A percentile compares a stretch with the other conserved stretches of the same genome.
Conservation (phyloP, 2,888 invertebrate genomes). For the Synergus japonicus region DNA sequence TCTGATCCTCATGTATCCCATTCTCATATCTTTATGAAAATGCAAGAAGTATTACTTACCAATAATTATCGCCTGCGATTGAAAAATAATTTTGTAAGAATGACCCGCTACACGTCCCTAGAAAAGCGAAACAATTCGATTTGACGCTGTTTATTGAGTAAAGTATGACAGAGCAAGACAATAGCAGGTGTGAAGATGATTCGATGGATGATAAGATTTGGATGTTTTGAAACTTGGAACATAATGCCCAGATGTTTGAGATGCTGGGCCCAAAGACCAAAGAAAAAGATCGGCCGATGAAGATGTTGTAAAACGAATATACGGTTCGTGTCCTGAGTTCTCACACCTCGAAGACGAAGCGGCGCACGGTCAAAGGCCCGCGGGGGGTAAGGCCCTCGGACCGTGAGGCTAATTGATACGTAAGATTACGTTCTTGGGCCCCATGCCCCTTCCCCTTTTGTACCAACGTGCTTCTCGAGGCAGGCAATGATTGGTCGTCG, state of each 20-base stretch:
- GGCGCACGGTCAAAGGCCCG: conserved; percentile 77
- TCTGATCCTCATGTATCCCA: no score
- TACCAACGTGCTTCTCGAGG: conserved; percentile 45
- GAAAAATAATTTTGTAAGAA: background rate
- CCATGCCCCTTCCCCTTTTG: conserved; percentile 50
- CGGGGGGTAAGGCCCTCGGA: conserved; percentile 76
- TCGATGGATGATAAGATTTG: conserved; percentile 20
- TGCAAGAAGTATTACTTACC: no score
- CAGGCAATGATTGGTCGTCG: conserved; percentile 73
- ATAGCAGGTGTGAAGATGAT: conserved; percentile 33
- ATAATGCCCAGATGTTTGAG: conserved; percentile 37
- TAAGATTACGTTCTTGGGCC: conserved; percentile 75
- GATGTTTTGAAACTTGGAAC: conserved; percentile 34
- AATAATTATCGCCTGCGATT: background rate
- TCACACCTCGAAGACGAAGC: conserved; percentile 75
- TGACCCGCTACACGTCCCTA: background rate
- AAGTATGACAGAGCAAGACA: conserved; percentile 3
- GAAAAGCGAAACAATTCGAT: background rate
- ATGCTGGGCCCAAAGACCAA: background rate
- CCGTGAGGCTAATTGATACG: conserved; percentile 77
- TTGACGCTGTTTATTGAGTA: background rate
- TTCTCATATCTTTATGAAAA: no score
- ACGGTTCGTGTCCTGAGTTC: conserved; percentile 70
- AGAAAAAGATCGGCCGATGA: conserved; percentile 64
- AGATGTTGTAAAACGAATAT: conserved; percentile 73